These are phyloP conservation scores for Brachionus angularis DNA, from an alignment of 1,140 invertebrate genomes.

Conservation along the genomic window DNA sequence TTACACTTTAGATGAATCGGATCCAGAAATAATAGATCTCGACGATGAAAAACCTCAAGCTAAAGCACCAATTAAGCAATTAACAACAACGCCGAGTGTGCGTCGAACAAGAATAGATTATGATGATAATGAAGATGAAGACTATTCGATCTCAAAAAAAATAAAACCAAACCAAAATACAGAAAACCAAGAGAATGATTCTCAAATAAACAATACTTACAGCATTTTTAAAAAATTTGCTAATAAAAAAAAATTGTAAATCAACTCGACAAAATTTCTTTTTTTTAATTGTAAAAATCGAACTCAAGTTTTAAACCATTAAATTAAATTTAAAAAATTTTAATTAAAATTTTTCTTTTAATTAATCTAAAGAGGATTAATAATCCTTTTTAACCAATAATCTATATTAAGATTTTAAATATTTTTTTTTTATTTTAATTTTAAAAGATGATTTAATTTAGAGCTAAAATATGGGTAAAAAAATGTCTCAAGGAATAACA, in stretches of 20 bases:
- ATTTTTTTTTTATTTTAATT: not conserved
- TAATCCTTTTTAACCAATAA: not conserved
- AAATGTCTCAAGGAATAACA: conserved; percentile 45
- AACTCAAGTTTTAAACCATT: not conserved
- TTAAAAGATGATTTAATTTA: not conserved
- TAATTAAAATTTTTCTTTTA: not conserved
- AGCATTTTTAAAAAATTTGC: conserved; percentile 42
- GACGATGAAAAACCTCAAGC: conserved; percentile 3
- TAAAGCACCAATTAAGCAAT: not conserved
- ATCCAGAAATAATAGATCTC: conserved; percentile 6
- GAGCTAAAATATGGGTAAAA: not conserved
- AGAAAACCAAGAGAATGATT: not conserved
- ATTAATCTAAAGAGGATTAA: not conserved
- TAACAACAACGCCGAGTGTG: conserved; percentile 14
- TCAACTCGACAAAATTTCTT: not conserved
- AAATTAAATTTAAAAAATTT: not conserved
- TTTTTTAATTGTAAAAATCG: not conserved
- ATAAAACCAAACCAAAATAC: conserved; percentile 15
- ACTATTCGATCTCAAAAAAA: not conserved
- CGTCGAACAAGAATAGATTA: conserved; percentile 23
- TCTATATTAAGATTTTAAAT: not conserved
- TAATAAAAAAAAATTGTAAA: conserved; percentile 23
- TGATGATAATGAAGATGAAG: conserved; percentile 31
- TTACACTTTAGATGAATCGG: not conserved
- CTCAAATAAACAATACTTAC: not conserved